Conservation (phyloP, 2,888 invertebrate genomes). For the Drosophila prostipennis region DNA sequence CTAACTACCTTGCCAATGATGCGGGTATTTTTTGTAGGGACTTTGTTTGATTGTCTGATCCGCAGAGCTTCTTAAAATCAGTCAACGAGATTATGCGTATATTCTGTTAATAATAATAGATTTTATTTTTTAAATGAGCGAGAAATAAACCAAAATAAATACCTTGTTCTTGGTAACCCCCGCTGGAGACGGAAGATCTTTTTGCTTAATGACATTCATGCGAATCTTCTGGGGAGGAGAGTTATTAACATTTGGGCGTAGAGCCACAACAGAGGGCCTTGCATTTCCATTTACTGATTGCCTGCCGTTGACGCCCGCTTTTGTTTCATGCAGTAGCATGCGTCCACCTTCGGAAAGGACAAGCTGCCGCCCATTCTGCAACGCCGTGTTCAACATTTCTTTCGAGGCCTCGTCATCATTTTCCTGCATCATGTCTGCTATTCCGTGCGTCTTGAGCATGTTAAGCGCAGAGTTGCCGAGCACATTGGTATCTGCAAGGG, state of each 20-base stretch:
- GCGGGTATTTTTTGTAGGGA: constrained; percentile 79
- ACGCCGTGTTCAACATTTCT: constrained; percentile 89
- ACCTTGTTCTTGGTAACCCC: constrained; percentile 73
- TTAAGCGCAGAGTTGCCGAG: constrained; percentile 84
- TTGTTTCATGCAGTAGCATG: constrained; percentile 87
- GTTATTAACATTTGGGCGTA: constrained; percentile 37
- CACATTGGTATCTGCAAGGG: constrained; percentile 68
- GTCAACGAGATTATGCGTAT: constrained; percentile 83
- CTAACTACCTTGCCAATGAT: constrained; percentile 75
- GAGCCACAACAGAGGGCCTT: constrained; percentile 31
- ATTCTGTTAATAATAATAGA: constrained; percentile 65
- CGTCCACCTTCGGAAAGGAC: constrained; percentile 94
- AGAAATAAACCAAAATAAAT: no score
- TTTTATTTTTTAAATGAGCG: background rate
- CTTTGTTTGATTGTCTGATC: constrained; percentile 72
- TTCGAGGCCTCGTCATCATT: constrained; percentile 90
- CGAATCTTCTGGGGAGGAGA: constrained; percentile 68
- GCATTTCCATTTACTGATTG: constrained; percentile 53
- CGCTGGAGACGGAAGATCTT: constrained; percentile 46
- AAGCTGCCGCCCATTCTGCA: constrained; percentile 94
- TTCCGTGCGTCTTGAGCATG: constrained; percentile 93
- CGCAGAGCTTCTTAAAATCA: constrained; percentile 83
- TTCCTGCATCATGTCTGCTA: constrained; percentile 91
- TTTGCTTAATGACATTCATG: constrained; percentile 72
- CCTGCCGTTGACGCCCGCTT: constrained; percentile 48